Percentiles rank a stretch among this genome's conserved stretches.
These are phyloP conservation scores for Pipra filicauda DNA, from an alignment of 2,113 vertebrate species.

Conservation along the genomic window DNA sequence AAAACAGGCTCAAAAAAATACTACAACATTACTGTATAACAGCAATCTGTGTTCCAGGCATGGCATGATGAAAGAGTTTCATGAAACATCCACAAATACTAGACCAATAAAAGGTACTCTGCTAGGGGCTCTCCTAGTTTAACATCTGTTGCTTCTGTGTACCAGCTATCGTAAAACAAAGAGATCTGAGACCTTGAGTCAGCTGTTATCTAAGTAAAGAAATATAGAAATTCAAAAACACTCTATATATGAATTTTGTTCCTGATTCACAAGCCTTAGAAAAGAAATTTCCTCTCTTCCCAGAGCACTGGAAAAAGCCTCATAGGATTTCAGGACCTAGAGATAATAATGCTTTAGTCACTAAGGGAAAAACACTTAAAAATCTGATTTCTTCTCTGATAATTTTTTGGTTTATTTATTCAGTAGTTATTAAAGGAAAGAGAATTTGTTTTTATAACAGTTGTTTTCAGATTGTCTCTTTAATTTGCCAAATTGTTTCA, in stretches of 20 bases:
- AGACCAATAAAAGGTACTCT: neutral
- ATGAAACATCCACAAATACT: neutral
- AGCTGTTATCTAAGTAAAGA: neutral
- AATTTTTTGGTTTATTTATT: neutral
- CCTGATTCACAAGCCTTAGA: neutral
- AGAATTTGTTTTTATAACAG: neutral
- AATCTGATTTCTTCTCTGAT: neutral
- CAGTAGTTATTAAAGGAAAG: neutral
- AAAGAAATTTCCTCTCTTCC: neutral
- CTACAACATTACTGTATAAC: neutral
- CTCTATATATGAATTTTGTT: neutral
- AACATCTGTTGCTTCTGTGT: neutral
- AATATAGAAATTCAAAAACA: neutral
- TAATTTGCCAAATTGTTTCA: neutral
- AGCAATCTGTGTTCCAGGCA: neutral
- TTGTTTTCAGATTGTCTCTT: neutral
- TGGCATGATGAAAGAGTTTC: neutral
- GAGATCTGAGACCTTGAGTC: neutral
- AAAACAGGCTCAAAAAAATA: neutral
- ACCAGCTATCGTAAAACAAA: neutral
- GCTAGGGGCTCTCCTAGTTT: neutral
- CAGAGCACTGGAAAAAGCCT: neutral
- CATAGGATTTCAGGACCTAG: neutral
- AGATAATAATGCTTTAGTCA: neutral
- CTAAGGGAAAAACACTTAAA: neutral